Percentiles rank a stretch among this genome's conserved stretches.
Evolutionary conservation across 2,113 vertebrate genomes (phyloP).

Genomic region (Canis aureus): DNA sequence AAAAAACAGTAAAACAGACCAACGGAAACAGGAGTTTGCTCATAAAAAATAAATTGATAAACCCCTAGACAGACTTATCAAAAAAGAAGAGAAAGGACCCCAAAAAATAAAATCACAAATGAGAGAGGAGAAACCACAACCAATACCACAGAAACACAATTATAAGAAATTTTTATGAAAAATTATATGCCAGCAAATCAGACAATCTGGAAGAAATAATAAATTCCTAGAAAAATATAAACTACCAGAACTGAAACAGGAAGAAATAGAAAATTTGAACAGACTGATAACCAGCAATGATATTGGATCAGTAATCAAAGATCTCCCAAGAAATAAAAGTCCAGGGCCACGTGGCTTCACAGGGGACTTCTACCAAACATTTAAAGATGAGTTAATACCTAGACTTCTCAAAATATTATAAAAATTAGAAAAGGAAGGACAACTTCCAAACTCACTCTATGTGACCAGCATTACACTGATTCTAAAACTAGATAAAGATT

Average conservation of each 20-base stretch:
- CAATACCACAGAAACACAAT: not conserved
- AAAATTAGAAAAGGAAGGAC: not conserved
- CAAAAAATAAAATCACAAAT: not conserved
- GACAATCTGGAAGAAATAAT: not conserved
- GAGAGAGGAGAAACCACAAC: not conserved
- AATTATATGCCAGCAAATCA: not conserved
- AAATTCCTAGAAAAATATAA: not conserved
- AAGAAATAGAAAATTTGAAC: not conserved
- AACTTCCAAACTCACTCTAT: not conserved
- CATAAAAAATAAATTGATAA: not conserved
- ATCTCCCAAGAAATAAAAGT: not conserved
- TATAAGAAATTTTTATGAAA: not conserved
- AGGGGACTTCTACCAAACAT: not conserved
- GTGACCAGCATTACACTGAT: not conserved
- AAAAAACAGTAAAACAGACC: not conserved
- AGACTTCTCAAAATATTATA: not conserved
- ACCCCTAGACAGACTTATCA: not conserved
- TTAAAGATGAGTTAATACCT: not conserved
- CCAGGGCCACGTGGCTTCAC: not conserved
- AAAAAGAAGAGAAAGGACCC: not conserved
- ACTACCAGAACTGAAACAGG: not conserved
- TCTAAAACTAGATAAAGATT: not conserved
- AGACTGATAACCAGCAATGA: not conserved
- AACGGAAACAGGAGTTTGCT: not conserved
- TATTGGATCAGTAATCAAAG: not conserved